phyloP scores from a whole-genome alignment of 2,113 vertebrate genomes.

The Lathamus discolor region DNA sequence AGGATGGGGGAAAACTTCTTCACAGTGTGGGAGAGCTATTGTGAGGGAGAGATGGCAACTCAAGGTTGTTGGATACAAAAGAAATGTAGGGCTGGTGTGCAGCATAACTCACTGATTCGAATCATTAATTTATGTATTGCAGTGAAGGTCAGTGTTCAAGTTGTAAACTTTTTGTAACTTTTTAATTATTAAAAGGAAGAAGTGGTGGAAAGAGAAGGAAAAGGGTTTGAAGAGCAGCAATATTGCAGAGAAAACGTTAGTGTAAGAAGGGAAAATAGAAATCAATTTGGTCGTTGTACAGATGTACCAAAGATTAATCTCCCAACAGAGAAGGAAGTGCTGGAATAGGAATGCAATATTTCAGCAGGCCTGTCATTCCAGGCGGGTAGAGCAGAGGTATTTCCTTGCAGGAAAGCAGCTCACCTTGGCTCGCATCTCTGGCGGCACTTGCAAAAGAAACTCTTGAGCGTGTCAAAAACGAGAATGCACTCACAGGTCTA shows the following conservation, averaged over 20 bases:
- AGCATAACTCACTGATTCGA: not conserved
- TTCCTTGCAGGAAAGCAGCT: not conserved
- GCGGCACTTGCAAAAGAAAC: not conserved
- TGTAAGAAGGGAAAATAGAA: not conserved
- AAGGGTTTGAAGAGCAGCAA: not conserved
- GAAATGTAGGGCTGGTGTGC: not conserved
- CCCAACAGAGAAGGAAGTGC: not conserved
- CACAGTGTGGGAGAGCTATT: fast-evolving
- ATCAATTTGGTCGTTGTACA: not conserved
- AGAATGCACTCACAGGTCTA: not conserved
- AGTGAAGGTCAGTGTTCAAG: not conserved
- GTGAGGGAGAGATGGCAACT: not conserved
- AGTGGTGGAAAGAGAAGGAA: not conserved
- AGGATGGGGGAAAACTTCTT: not conserved
- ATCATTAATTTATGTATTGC: not conserved
- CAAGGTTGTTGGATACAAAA: not conserved
- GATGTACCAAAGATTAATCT: not conserved
- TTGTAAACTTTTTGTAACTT: not conserved
- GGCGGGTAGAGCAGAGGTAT: not conserved
- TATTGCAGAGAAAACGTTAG: not conserved
- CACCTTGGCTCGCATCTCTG: not conserved
- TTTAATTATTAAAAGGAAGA: not conserved
- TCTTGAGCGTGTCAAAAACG: not conserved
- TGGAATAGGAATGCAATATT: not conserved
- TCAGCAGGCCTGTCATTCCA: not conserved